phyloP scores from a whole-genome alignment of 2,888 invertebrate species.

The Galeruca laticollis region DNA sequence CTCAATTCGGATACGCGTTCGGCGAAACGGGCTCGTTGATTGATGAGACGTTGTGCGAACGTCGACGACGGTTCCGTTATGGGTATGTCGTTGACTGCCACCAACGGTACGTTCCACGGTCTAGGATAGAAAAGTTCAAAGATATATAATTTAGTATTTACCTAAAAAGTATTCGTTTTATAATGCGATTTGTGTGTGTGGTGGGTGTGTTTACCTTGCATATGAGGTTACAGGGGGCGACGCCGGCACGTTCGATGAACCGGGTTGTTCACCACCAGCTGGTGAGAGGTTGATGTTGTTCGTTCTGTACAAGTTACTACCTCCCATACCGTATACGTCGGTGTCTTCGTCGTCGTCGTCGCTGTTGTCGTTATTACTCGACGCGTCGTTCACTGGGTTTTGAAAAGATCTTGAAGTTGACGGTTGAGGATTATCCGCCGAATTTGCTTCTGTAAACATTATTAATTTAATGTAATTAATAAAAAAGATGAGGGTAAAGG shows the following conservation, averaged over 20 bases:
- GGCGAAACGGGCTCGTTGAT: constrained; percentile 57
- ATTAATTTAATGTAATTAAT: no score
- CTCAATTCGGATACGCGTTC: constrained; percentile 59
- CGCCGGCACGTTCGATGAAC: neutral
- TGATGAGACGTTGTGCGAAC: constrained; percentile 47
- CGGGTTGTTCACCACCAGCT: neutral
- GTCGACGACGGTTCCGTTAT: constrained; percentile 60
- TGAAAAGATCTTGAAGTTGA: constrained; percentile 22
- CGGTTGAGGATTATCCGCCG: constrained; percentile 9
- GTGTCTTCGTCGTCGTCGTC: constrained; percentile 41
- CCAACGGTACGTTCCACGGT: constrained; percentile 59
- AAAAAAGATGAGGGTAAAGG: no score
- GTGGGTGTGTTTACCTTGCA: constrained; percentile 13
- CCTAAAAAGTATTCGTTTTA: no score
- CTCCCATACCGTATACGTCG: constrained; percentile 47
- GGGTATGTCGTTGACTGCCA: constrained; percentile 75
- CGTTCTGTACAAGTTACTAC: constrained; percentile 50
- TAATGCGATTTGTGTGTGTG: no score
- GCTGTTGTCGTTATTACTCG: constrained; percentile 52
- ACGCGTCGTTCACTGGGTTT: constrained; percentile 35
- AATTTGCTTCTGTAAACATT: constrained; percentile 1
- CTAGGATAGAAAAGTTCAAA: constrained; percentile 23
- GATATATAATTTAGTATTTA: no score
- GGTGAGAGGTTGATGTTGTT: constrained; percentile 52
- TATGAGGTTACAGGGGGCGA: constrained; percentile 4